phyloP scores from a whole-genome alignment of 1,140 invertebrate genomes.

The Apocrypta bakeri region DNA sequence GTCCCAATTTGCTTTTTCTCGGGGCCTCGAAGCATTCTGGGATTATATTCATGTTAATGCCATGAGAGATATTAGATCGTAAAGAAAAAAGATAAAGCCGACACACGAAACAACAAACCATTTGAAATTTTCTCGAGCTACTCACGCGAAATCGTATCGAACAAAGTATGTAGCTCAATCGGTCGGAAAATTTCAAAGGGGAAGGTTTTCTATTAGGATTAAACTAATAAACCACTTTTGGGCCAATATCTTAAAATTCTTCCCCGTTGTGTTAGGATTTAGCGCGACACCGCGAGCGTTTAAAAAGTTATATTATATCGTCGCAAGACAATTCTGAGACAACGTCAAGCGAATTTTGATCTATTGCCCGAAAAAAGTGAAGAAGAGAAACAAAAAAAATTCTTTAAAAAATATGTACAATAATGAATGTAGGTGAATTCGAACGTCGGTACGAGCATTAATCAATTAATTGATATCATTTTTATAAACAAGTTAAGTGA shows the following conservation, averaged over 20 bases:
- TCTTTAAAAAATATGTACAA: slow-evolving; percentile 41
- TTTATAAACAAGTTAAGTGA: not conserved
- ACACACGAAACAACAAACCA: slow-evolving; percentile 26
- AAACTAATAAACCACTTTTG: slow-evolving; percentile 14
- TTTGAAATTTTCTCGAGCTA: slow-evolving; percentile 57
- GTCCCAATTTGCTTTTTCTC: slow-evolving; percentile 63
- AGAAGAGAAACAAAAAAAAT: slow-evolving; percentile 44
- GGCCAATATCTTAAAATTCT: slow-evolving; percentile 41
- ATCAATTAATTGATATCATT: slow-evolving; percentile 1
- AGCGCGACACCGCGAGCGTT: slow-evolving; percentile 28
- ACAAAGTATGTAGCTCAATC: slow-evolving; percentile 46
- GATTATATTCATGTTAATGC: slow-evolving; percentile 64
- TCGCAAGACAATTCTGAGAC: slow-evolving; percentile 48
- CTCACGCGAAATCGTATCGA: slow-evolving; percentile 12
- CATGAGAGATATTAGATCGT: slow-evolving; percentile 54
- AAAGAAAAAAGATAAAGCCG: slow-evolving; percentile 27
- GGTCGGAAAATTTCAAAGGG: slow-evolving; percentile 59
- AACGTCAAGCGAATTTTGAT: slow-evolving; percentile 48
- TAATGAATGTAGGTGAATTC: slow-evolving; percentile 50
- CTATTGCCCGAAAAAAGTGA: slow-evolving; percentile 32
- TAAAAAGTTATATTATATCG: slow-evolving; percentile 47
- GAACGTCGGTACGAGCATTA: slow-evolving; percentile 40
- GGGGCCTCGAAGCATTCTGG: slow-evolving; percentile 65
- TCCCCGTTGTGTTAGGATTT: slow-evolving; percentile 47
- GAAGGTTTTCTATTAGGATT: slow-evolving; percentile 42